These are phyloP conservation scores for Nanorana parkeri DNA, from an alignment of 2,113 vertebrate species.

Conservation along the genomic window DNA sequence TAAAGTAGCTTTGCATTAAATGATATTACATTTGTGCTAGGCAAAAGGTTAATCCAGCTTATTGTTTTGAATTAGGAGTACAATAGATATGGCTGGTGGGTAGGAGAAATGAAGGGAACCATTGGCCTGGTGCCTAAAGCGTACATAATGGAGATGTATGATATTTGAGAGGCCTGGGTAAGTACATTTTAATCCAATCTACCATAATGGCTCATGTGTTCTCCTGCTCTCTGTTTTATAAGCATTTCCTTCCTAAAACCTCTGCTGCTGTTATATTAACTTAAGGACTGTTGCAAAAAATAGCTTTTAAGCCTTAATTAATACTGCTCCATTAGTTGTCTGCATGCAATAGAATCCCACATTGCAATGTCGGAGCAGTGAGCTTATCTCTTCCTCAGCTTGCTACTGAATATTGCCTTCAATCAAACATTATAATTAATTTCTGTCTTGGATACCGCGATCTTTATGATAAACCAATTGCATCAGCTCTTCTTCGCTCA, in stretches of 20 bases:
- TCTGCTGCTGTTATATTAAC: conserved; percentile 73
- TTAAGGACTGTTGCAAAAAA: conserved; percentile 68
- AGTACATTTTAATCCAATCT: conserved; percentile 88
- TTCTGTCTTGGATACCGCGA: conserved; percentile 30
- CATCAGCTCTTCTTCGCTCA: conserved; percentile 55
- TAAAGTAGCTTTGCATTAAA: conserved; percentile 73
- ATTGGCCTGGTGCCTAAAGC: conserved; percentile 96
- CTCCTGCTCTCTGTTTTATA: conserved; percentile 75
- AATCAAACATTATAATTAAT: conserved; percentile 45
- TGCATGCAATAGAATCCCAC: conserved; percentile 64
- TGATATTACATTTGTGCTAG: conserved; percentile 72
- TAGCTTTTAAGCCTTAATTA: conserved; percentile 65
- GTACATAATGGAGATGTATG: conserved; percentile 94
- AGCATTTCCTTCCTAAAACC: conserved; percentile 77
- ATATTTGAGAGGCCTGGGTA: conserved; percentile 83
- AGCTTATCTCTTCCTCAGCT: conserved; percentile 57
- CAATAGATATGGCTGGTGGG: conserved; percentile 95
- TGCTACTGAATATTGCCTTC: conserved; percentile 52
- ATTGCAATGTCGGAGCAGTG: conserved; percentile 55
- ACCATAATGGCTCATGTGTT: conserved; percentile 81
- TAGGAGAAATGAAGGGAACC: conserved; percentile 92
- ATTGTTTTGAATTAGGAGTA: conserved; percentile 92
- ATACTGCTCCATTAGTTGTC: conserved; percentile 62
- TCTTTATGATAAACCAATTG: conserved; percentile 40
- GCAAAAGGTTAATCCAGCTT: conserved; percentile 82